Percentiles rank a stretch among this genome's conserved stretches.
These are phyloP conservation scores for Leptobrachium ailaonicum DNA, from an alignment of 2,113 vertebrate genomes.

Conservation along the genomic window DNA sequence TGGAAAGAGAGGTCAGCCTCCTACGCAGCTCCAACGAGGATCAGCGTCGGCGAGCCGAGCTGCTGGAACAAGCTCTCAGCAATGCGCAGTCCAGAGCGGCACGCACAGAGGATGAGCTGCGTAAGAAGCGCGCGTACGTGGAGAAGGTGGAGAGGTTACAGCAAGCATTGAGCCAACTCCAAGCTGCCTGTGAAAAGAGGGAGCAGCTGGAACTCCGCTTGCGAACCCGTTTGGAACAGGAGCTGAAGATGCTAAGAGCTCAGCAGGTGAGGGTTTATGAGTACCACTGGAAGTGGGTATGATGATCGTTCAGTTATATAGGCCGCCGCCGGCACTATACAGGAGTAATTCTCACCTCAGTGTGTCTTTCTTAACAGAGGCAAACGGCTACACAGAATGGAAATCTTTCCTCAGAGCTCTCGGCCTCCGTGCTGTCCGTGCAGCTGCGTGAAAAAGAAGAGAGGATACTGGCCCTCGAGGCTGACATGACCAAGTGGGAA, in stretches of 20 bases:
- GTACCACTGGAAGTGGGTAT: neutral
- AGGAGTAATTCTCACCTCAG: neutral
- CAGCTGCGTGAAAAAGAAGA: slow-evolving; percentile 91
- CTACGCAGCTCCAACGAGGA: slow-evolving; percentile 83
- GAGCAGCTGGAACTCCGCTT: slow-evolving; percentile 87
- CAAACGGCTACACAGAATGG: slow-evolving; percentile 61
- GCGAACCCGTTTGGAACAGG: slow-evolving; percentile 90
- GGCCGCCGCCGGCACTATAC: neutral
- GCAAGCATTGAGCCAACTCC: slow-evolving; percentile 89
- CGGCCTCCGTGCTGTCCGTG: slow-evolving; percentile 72
- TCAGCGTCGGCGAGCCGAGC: slow-evolving; percentile 81
- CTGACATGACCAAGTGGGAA: slow-evolving; percentile 98
- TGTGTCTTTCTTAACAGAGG: slow-evolving; percentile 65
- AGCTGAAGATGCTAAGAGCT: slow-evolving; percentile 87
- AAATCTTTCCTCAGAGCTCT: slow-evolving; percentile 62
- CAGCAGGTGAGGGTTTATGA: slow-evolving; percentile 79
- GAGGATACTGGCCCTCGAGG: slow-evolving; percentile 88
- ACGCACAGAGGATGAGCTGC: slow-evolving; percentile 85
- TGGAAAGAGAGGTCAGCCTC: slow-evolving; percentile 80
- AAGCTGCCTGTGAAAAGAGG: slow-evolving; percentile 92
- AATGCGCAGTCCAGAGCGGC: slow-evolving; percentile 79
- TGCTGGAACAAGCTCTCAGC: slow-evolving; percentile 85
- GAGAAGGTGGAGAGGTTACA: slow-evolving; percentile 94
- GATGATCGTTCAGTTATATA: neutral
- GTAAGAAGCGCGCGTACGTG: slow-evolving; percentile 88